Percentiles rank a stretch among this genome's conserved stretches.
phyloP scores from a whole-genome alignment of 2,888 invertebrate genomes.

The Apoda limacodes region DNA sequence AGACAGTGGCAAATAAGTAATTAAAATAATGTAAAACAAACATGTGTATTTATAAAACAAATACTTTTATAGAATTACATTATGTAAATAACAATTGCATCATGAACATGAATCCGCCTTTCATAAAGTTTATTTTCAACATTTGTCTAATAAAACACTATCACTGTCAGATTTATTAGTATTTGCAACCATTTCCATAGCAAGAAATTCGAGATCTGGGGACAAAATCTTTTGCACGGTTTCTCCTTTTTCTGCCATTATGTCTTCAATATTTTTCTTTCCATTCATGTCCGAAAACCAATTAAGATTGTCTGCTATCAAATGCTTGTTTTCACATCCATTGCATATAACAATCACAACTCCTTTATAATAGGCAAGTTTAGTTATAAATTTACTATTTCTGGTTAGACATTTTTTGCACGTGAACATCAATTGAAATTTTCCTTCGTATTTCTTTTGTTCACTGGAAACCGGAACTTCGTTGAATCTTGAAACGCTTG shows the following conservation, averaged over 20 bases:
- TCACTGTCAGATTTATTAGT: background rate
- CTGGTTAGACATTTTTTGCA: constrained; percentile 89
- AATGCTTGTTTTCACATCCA: constrained; percentile 89
- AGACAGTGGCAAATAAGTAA: too few relatives aligned
- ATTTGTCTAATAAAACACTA: too few relatives aligned
- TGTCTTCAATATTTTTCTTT: constrained; percentile 89
- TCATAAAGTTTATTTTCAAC: constrained; percentile 25
- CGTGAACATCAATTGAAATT: constrained; percentile 82
- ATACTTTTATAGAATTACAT: too few relatives aligned
- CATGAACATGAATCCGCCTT: constrained; percentile 14
- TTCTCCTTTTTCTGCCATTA: constrained; percentile 90
- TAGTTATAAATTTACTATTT: constrained; percentile 85
- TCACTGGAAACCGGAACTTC: constrained; percentile 30
- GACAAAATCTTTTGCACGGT: constrained; percentile 71
- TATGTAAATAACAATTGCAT: constrained; percentile 20
- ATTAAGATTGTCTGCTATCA: constrained; percentile 95
- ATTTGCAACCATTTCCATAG: constrained; percentile 34
- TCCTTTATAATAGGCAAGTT: constrained; percentile 86
- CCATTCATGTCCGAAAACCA: constrained; percentile 90
- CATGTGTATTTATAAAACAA: too few relatives aligned
- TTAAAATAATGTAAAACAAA: too few relatives aligned
- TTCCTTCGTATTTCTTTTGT: constrained; percentile 48
- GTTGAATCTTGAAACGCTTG: constrained; percentile 31
- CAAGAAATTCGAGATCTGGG: constrained; percentile 59
- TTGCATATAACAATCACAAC: constrained; percentile 93